phyloP scores from a whole-genome alignment of 2,888 invertebrate genomes.

The Pyrrhia umbra region DNA sequence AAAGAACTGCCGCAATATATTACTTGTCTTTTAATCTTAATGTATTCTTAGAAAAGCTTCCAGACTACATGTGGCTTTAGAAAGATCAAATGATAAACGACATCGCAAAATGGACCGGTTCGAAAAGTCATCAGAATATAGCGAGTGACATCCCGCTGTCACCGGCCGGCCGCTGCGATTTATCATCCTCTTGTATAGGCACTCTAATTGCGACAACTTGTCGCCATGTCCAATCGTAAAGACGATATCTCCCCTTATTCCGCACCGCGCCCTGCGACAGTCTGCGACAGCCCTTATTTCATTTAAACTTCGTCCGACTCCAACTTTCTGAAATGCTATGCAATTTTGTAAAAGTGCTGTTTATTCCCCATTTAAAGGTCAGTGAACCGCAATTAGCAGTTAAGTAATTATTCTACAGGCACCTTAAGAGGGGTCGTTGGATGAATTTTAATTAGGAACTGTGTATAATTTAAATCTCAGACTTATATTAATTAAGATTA shows the following conservation, averaged over 20 bases:
- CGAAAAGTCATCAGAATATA: constrained; percentile 69
- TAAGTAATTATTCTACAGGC: constrained; percentile 40
- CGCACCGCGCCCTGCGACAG: constrained; percentile 24
- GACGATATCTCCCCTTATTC: constrained; percentile 53
- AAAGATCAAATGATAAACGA: constrained; percentile 69
- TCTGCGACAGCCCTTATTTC: constrained; percentile 44
- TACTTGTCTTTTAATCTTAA: constrained; percentile 42
- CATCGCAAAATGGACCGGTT: constrained; percentile 67
- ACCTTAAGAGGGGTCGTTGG: constrained; percentile 38
- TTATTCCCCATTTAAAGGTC: constrained; percentile 53
- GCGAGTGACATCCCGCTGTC: constrained; percentile 65
- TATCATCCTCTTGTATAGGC: constrained; percentile 70
- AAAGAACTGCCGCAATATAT: constrained; percentile 37
- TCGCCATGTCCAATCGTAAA: constrained; percentile 62
- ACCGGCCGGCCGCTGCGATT: constrained; percentile 61
- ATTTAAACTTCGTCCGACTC: constrained; percentile 42
- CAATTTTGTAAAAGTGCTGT: constrained; percentile 54
- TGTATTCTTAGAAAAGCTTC: constrained; percentile 47
- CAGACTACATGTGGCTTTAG: constrained; percentile 39
- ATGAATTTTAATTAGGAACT: constrained; percentile 53
- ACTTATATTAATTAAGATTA: constrained; percentile 12
- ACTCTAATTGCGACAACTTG: constrained; percentile 75
- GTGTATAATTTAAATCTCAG: constrained; percentile 32
- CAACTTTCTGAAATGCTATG: constrained; percentile 37
- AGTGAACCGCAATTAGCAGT: constrained; percentile 58